Conservation (phyloP, 2,888 invertebrate species). For the Polydrusus cervinus region DNA sequence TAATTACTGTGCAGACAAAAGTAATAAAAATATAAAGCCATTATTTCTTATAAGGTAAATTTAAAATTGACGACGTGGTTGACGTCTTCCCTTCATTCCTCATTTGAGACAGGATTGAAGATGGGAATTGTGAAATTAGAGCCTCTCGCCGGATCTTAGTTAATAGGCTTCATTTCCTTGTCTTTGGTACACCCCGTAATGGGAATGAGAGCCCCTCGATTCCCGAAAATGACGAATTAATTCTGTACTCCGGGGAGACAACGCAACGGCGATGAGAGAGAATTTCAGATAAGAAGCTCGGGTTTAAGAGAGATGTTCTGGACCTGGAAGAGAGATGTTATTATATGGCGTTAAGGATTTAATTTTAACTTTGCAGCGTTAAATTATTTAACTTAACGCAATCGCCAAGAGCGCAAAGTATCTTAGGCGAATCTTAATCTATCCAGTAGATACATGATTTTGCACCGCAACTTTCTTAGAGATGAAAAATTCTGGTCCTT, state of each 20-base stretch:
- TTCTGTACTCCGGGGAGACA: slow-evolving; percentile 6
- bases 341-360: background rate
- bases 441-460: no score
- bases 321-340: background rate
- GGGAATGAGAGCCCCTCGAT: background rate
- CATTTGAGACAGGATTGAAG: background rate
- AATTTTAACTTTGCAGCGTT: background rate
- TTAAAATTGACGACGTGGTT: background rate
- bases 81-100: background rate
- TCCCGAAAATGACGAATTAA: slow-evolving; percentile 19
- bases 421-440: background rate
- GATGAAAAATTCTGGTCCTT: no score
- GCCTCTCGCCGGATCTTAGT: slow-evolving; percentile 12
- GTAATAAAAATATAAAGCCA: no score
- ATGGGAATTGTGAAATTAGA: background rate
- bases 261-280: background rate
- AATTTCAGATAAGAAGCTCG: background rate
- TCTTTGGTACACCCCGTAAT: slow-evolving; percentile 17
- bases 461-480: no score
- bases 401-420: no score
- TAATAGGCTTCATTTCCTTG: slow-evolving; percentile 34
- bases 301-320: background rate
- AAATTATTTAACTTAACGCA: background rate
- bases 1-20: no score
- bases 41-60: background rate